Evolutionary conservation across 2,888 invertebrate species (phyloP).

Genomic region (Stenurella melanura): DNA sequence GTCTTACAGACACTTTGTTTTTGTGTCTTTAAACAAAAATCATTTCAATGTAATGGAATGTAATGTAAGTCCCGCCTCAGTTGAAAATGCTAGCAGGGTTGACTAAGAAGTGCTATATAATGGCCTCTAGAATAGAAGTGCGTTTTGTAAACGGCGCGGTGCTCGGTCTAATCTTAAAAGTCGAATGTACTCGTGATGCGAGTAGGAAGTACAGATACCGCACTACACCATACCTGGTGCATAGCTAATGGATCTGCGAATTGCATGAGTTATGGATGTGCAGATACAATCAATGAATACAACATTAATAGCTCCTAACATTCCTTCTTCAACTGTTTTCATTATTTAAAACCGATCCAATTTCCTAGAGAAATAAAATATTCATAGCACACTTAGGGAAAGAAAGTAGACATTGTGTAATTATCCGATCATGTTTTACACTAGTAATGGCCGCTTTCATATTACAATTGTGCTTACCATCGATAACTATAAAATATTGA

Average conservation of each 20-base stretch:
- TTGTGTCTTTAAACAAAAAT: no score
- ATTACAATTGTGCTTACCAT: not conserved
- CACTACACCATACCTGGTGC: conserved; percentile 18
- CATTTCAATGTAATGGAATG: no score
- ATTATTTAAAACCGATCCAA: conserved; percentile 1
- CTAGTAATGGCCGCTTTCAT: not conserved
- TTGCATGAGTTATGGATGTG: conserved; percentile 43
- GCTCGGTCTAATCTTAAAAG: conserved; percentile 21
- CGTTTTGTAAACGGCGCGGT: conserved; percentile 3
- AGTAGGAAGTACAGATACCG: conserved; percentile 35
- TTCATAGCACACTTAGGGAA: not conserved
- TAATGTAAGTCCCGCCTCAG: no score
- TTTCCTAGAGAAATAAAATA: conserved; percentile 13
- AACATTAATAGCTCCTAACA: conserved; percentile 29
- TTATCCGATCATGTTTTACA: conserved; percentile 2
- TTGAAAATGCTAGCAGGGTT: not conserved
- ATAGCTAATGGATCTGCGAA: conserved; percentile 39
- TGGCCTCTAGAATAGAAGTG: not conserved
- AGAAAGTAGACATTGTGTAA: not conserved
- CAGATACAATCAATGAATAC: conserved; percentile 28
- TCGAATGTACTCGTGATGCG: conserved; percentile 17
- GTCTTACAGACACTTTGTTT: no score
- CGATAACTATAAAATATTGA: conserved; percentile 15
- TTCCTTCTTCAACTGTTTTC: conserved; percentile 10
- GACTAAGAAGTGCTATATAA: not conserved